Conservation (phyloP, 2,113 vertebrate genomes). For the Leuciscus idus region DNA sequence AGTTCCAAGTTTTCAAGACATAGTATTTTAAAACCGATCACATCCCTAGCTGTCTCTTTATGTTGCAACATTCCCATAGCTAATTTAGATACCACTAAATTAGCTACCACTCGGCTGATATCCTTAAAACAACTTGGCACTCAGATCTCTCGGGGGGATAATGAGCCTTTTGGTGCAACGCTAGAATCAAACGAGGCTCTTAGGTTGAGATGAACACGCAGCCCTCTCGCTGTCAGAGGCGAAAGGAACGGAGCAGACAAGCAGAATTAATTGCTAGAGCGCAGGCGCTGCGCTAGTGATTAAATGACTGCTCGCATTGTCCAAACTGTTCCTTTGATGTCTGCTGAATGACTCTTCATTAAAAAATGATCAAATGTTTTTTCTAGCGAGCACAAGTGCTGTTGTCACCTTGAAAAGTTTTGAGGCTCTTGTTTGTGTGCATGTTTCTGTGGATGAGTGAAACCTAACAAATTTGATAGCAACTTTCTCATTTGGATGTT, state of each 20-base stretch:
- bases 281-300: slow-evolving; percentile 46
- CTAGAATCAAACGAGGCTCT: neutral
- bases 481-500: neutral
- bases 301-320: slow-evolving; percentile 48
- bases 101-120: neutral
- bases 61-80: neutral
- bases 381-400: slow-evolving; percentile 10
- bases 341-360: slow-evolving; percentile 55
- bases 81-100: neutral
- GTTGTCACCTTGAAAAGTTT: slow-evolving; percentile 53
- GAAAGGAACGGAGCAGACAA: slow-evolving; percentile 43
- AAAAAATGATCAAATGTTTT: slow-evolving; percentile 50
- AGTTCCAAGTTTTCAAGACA: neutral
- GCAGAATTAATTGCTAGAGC: slow-evolving; percentile 48
- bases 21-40: neutral
- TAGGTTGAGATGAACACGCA: neutral
- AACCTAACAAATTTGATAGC: neutral
- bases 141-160: neutral
- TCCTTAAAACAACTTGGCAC: slow-evolving; percentile 19
- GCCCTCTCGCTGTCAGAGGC: slow-evolving; percentile 15
- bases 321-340: slow-evolving; percentile 46
- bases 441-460: neutral
- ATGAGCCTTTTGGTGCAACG: slow-evolving; percentile 20
- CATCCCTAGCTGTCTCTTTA: neutral
- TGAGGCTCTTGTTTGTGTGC: slow-evolving; percentile 5